These are phyloP conservation scores for Brachypodius melanocephalos DNA, from an alignment of 2,113 vertebrate species.

Conservation along the genomic window DNA sequence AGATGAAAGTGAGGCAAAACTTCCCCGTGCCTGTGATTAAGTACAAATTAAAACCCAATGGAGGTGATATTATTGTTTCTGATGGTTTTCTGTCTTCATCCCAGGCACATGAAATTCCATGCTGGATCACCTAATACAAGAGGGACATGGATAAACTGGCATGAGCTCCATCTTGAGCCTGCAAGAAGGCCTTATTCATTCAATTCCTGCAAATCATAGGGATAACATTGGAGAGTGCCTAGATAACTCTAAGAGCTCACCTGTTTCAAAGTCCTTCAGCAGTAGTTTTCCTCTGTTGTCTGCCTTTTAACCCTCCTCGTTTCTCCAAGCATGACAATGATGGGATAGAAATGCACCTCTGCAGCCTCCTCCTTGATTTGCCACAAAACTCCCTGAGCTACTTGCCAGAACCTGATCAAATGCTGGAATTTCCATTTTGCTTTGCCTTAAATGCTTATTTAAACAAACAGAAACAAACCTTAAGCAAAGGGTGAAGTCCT, in stretches of 20 bases:
- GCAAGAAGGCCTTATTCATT: not conserved
- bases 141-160: fast-evolving
- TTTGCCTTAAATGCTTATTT: not conserved
- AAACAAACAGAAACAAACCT: constrained; percentile 15
- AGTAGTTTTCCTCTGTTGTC: not conserved
- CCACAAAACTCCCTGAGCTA: not conserved
- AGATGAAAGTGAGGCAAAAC: not conserved
- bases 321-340: not conserved
- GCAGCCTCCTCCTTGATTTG: not conserved
- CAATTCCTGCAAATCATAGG: not conserved
- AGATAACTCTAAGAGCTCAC: not conserved
- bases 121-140: not conserved
- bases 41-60: not conserved
- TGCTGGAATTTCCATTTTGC: not conserved
- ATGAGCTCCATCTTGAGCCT: not conserved
- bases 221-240: not conserved
- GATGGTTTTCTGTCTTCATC: not conserved
- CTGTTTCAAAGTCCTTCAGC: not conserved
- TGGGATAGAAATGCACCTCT: not conserved
- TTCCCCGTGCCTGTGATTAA: not conserved
- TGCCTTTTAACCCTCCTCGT: not conserved
- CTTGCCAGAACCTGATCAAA: not conserved
- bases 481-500: not conserved
- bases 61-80: not conserved
- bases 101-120: not conserved